A percentile compares a stretch with the other conserved stretches of the same genome.
Evolutionary conservation across 2,113 vertebrate species (phyloP).

Genomic region (Otis tarda): DNA sequence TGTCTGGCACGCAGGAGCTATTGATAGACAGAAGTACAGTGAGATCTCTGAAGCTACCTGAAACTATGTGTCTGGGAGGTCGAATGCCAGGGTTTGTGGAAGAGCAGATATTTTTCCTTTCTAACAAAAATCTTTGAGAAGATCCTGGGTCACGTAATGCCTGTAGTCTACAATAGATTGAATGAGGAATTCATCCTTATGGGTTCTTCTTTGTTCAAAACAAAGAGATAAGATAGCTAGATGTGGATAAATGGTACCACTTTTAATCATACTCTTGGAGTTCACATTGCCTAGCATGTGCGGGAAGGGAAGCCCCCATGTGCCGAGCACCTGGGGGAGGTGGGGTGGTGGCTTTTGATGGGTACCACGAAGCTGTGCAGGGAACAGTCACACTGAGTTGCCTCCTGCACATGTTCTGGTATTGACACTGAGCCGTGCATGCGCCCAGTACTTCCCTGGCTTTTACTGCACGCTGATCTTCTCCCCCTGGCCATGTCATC

Average conservation of each 20-base stretch:
- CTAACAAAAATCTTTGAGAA: not conserved
- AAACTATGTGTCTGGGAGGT: not conserved
- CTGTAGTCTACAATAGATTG: not conserved
- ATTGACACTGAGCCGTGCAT: rapidly evolving
- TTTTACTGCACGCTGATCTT: not conserved
- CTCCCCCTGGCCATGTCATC: not conserved
- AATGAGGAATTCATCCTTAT: not conserved
- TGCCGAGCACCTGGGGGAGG: rapidly evolving
- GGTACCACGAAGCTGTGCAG: not conserved
- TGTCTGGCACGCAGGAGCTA: not conserved
- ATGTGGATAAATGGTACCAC: not conserved
- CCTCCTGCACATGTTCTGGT: not conserved
- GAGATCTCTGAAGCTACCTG: not conserved
- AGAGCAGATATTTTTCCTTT: not conserved
- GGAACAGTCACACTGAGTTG: not conserved
- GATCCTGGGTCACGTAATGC: not conserved
- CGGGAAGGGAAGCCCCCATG: not conserved
- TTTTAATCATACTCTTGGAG: not conserved
- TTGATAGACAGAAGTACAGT: not conserved
- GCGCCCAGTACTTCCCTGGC: not conserved
- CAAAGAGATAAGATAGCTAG: not conserved
- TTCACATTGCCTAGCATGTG: not conserved
- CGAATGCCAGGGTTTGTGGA: not conserved
- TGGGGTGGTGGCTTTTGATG: not conserved
- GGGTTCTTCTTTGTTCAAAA: not conserved